Percentiles rank a stretch among this genome's conserved stretches.
Conservation (phyloP, 1,140 invertebrate genomes). For the Formica selysi region DNA sequence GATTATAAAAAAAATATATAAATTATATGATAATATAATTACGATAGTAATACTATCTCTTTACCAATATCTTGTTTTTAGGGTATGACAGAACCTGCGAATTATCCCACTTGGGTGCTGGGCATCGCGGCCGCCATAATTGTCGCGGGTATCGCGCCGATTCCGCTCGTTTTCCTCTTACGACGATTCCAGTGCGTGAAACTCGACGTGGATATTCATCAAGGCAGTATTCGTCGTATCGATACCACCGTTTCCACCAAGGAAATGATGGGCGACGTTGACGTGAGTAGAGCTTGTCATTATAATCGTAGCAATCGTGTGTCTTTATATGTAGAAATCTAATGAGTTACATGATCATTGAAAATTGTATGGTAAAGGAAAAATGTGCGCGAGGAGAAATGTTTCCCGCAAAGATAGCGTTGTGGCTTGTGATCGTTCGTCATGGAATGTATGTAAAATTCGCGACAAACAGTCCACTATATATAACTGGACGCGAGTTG, state of each 20-base stretch:
- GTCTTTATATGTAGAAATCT: slow-evolving; percentile 30
- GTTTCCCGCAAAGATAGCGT: background rate
- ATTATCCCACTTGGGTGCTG: slow-evolving; percentile 95
- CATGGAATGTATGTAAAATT: slow-evolving; percentile 51
- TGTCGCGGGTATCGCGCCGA: slow-evolving; percentile 92
- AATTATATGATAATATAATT: background rate
- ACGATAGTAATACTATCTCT: background rate
- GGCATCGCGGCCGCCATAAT: slow-evolving; percentile 92
- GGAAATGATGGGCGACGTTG: slow-evolving; percentile 96
- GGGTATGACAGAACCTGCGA: slow-evolving; percentile 90
- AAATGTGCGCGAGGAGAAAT: background rate
- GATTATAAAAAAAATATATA: background rate
- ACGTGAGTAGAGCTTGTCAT: slow-evolving; percentile 89
- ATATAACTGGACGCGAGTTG: background rate
- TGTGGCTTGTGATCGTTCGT: slow-evolving; percentile 31
- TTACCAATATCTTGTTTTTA: slow-evolving; percentile 78
- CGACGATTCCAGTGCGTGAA: slow-evolving; percentile 94
- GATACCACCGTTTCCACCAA: slow-evolving; percentile 97
- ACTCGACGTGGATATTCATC: slow-evolving; percentile 94
- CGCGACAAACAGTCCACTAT: slow-evolving; percentile 5
- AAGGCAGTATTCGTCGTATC: slow-evolving; percentile 94
- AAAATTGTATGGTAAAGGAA: background rate
- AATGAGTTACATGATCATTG: slow-evolving; percentile 21
- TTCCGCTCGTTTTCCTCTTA: slow-evolving; percentile 93
- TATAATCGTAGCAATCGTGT: background rate